Conservation (phyloP, 2,113 vertebrate genomes). For the Atrichornis clamosus region DNA sequence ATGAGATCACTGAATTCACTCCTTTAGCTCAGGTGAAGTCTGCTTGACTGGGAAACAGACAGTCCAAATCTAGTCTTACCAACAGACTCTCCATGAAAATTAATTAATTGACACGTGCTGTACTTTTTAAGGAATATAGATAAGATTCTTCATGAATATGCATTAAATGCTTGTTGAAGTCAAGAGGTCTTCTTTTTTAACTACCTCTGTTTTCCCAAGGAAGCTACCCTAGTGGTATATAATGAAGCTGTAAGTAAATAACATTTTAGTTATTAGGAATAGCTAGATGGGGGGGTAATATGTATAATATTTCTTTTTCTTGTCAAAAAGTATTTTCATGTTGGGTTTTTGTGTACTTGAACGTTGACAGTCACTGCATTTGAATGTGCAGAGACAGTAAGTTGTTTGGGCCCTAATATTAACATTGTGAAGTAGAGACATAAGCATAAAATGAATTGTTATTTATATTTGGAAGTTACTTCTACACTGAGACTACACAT, state of each 20-base stretch:
- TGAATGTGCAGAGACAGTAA: background rate
- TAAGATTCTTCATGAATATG: slow-evolving; percentile 55
- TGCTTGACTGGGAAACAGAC: slow-evolving; percentile 16
- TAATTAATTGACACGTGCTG: slow-evolving; percentile 61
- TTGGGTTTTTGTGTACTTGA: background rate
- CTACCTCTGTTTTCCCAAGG: background rate
- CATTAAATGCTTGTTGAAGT: slow-evolving; percentile 40
- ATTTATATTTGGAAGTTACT: background rate
- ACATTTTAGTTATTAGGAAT: background rate
- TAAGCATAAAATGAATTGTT: background rate
- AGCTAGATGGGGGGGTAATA: rapidly evolving
- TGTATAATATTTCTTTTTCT: background rate
- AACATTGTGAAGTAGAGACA: background rate
- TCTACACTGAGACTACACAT: background rate
- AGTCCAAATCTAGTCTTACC: slow-evolving; percentile 24
- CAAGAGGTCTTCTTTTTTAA: slow-evolving; percentile 20
- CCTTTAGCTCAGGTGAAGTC: background rate
- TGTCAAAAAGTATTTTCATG: background rate
- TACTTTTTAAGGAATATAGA: slow-evolving; percentile 57
- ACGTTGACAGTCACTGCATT: background rate
- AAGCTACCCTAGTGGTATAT: background rate
- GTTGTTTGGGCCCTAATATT: background rate
- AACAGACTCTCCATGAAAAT: slow-evolving; percentile 41
- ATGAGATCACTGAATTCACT: slow-evolving; percentile 32
- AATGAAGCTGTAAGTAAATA: background rate